A percentile compares a stretch with the other conserved stretches of the same genome.
phyloP scores from a whole-genome alignment of 2,888 invertebrate genomes.

The Platypus cylindrus region DNA sequence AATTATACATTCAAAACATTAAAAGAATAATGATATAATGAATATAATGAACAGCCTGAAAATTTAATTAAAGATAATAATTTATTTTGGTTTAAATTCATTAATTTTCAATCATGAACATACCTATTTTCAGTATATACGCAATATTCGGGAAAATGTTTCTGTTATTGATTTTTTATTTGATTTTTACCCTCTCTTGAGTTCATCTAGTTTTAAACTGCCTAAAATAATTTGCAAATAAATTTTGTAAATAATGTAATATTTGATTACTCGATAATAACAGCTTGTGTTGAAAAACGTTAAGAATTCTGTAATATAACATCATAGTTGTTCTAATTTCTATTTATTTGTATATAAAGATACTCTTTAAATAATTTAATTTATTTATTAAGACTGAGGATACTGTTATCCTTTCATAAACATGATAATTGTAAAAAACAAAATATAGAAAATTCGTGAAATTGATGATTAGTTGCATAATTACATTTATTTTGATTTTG shows the following conservation, averaged over 20 bases:
- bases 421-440: no score
- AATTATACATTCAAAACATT: no score
- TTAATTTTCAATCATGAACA: no score
- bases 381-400: conserved; percentile 33
- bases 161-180: neutral
- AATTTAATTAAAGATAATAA: no score
- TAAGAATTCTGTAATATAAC: conserved; percentile 11
- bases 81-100: no score
- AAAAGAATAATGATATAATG: no score
- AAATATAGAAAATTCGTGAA: no score
- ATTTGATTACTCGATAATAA: conserved; percentile 7
- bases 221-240: conserved; percentile 7
- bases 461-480: no score
- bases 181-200: conserved; percentile 1
- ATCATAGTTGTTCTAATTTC: conserved; percentile 12
- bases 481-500: no score
- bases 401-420: conserved; percentile 25
- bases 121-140: no score
- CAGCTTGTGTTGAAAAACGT: conserved; percentile 11
- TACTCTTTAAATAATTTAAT: conserved; percentile 27
- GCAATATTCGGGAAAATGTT: no score
- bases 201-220: conserved; percentile 9
- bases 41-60: no score
- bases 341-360: conserved; percentile 18
- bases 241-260: conserved; percentile 15